phyloP scores from a whole-genome alignment of 2,113 vertebrate genomes.

The Prochilodus magdalenae region DNA sequence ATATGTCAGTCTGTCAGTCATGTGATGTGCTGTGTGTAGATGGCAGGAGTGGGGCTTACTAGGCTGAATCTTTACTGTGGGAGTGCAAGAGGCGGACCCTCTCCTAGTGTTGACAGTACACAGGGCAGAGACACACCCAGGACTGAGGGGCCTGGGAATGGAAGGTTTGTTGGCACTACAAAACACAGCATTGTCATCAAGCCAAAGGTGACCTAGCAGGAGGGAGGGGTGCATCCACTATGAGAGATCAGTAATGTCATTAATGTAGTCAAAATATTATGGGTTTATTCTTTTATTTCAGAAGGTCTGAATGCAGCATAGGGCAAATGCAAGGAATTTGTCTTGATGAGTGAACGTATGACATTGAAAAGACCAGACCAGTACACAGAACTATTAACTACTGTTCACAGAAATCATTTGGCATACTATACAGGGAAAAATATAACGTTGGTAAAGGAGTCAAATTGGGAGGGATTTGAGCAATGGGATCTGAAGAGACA shows the following conservation, averaged over 20 bases:
- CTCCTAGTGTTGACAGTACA: slow-evolving; percentile 59
- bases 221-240: slow-evolving; percentile 12
- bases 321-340: too few relatives aligned
- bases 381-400: too few relatives aligned
- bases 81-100: slow-evolving; percentile 21
- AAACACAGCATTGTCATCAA: slow-evolving; percentile 59
- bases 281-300: not conserved
- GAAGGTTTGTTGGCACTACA: slow-evolving; percentile 60
- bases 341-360: too few relatives aligned
- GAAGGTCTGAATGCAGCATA: not conserved
- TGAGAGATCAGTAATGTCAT: not conserved
- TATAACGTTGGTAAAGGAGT: too few relatives aligned
- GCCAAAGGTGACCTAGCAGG: slow-evolving; percentile 50
- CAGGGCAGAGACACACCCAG: slow-evolving; percentile 56
- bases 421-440: too few relatives aligned
- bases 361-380: too few relatives aligned
- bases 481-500: too few relatives aligned
- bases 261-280: slow-evolving; percentile 9
- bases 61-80: slow-evolving; percentile 27
- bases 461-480: too few relatives aligned
- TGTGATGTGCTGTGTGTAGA: slow-evolving; percentile 12
- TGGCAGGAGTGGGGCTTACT: not conserved
- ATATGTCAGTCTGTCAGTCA: not conserved
- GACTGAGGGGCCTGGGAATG: slow-evolving; percentile 57
- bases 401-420: too few relatives aligned